Percentiles rank a stretch among this genome's conserved stretches.
Evolutionary conservation across 2,888 invertebrate genomes (phyloP).

Genomic region (Morpho deidamia): DNA sequence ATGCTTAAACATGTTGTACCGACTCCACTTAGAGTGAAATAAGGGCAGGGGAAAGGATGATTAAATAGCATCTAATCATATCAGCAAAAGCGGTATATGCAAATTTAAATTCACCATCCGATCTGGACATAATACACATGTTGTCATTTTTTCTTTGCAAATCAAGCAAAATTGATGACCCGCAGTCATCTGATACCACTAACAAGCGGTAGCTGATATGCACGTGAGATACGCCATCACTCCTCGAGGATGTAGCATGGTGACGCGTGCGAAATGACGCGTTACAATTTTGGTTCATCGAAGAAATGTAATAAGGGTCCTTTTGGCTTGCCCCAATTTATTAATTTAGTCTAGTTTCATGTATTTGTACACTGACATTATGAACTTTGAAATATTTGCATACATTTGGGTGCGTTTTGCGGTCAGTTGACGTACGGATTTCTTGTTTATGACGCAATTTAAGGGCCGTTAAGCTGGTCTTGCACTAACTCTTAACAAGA

Average conservation of each 20-base stretch:
- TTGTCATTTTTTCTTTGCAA: slow-evolving; percentile 41
- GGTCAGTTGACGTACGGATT: slow-evolving; percentile 15
- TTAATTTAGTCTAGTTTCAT: slow-evolving; percentile 5
- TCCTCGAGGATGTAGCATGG: slow-evolving; percentile 24
- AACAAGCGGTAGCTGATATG: slow-evolving; percentile 65
- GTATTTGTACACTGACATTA: slow-evolving; percentile 7
- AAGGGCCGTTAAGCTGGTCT: too few relatives aligned
- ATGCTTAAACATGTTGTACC: too few relatives aligned
- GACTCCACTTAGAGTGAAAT: too few relatives aligned
- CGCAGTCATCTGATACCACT: slow-evolving; percentile 54
- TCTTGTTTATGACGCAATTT: not conserved
- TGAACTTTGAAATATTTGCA: slow-evolving; percentile 22
- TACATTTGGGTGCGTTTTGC: slow-evolving; percentile 29
- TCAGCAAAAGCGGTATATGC: not conserved
- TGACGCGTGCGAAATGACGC: slow-evolving; percentile 5
- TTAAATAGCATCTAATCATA: too few relatives aligned
- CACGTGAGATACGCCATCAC: slow-evolving; percentile 48
- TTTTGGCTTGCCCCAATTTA: slow-evolving; percentile 12
- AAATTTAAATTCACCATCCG: slow-evolving; percentile 28
- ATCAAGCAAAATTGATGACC: slow-evolving; percentile 61
- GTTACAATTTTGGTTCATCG: slow-evolving; percentile 18
- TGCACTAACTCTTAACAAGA: too few relatives aligned
- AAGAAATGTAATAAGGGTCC: slow-evolving; percentile 12
- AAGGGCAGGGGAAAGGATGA: too few relatives aligned
- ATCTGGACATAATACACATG: slow-evolving; percentile 26